phyloP scores from a whole-genome alignment of 2,797 vertebrate genomes.

The Ceryle rudis region DNA sequence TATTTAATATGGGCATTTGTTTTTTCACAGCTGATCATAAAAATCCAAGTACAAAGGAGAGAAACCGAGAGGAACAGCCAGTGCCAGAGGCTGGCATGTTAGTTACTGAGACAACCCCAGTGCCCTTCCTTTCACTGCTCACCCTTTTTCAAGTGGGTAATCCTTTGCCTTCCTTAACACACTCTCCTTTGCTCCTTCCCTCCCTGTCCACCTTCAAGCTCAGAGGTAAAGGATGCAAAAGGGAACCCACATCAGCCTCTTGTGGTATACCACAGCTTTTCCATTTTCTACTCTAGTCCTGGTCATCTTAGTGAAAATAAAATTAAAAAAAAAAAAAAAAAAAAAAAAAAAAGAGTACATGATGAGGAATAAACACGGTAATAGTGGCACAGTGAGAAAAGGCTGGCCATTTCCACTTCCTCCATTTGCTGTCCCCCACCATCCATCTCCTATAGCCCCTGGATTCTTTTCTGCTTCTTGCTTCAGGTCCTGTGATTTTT shows the following conservation, averaged over 20 bases:
- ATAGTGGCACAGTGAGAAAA: neutral
- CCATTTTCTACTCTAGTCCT: neutral
- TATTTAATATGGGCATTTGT: neutral
- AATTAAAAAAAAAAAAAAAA: neutral
- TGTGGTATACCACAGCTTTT: neutral
- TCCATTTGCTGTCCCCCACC: neutral
- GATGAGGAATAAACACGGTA: neutral
- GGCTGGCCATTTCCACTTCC: neutral
- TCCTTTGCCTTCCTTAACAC: neutral
- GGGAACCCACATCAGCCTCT: neutral
- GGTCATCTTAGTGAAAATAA: neutral
- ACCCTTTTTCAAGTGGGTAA: neutral
- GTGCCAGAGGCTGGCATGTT: neutral
- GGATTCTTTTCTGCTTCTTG: neutral
- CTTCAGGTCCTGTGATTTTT: neutral
- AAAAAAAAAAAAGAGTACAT: neutral
- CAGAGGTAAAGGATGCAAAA: neutral
- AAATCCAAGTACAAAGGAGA: neutral
- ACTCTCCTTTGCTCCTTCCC: neutral
- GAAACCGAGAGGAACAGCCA: neutral
- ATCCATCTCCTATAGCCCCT: neutral
- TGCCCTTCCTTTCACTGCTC: neutral
- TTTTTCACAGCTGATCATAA: slow-evolving; percentile 14
- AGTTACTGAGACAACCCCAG: neutral
- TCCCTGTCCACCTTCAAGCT: neutral